Percentiles rank a stretch among this genome's conserved stretches.
phyloP scores from a whole-genome alignment of 2,888 invertebrate genomes.

The Xestia sexstrigata region DNA sequence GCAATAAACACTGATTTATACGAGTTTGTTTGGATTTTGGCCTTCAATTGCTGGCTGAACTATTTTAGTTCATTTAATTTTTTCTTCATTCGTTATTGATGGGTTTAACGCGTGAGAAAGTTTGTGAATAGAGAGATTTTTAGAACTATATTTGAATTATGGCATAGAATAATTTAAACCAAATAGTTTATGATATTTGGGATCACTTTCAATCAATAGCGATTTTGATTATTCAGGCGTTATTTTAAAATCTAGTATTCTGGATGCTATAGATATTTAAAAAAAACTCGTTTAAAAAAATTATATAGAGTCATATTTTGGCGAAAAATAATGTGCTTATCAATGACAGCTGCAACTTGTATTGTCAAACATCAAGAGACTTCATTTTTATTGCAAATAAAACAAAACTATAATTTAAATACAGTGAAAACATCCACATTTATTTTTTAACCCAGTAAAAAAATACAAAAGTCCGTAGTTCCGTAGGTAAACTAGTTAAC shows the following conservation, averaged over 20 bases:
- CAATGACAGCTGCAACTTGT: neutral
- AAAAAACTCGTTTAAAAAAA: neutral
- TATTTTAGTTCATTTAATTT: slow-evolving; percentile 73
- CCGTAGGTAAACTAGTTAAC: slow-evolving; percentile 68
- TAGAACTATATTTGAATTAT: neutral
- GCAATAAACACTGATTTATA: slow-evolving; percentile 83
- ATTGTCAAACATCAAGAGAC: neutral
- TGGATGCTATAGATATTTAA: neutral
- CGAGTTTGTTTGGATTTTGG: slow-evolving; percentile 74
- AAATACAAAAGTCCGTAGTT: slow-evolving; percentile 49
- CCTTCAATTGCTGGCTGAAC: slow-evolving; percentile 71
- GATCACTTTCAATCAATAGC: neutral
- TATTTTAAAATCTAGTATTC: neutral
- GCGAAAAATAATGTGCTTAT: slow-evolving; percentile 1
- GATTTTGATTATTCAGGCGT: neutral
- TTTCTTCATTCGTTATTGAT: slow-evolving; percentile 73
- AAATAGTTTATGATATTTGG: neutral
- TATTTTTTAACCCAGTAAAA: slow-evolving; percentile 43
- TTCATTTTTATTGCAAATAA: neutral
- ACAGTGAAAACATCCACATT: slow-evolving; percentile 10
- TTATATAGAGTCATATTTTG: neutral
- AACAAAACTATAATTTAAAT: slow-evolving; percentile 12
- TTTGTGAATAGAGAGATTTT: slow-evolving; percentile 23
- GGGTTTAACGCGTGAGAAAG: slow-evolving; percentile 71
- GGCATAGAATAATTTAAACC: neutral